Conservation (phyloP, 2,888 invertebrate genomes). For the Cantharis nigra region DNA sequence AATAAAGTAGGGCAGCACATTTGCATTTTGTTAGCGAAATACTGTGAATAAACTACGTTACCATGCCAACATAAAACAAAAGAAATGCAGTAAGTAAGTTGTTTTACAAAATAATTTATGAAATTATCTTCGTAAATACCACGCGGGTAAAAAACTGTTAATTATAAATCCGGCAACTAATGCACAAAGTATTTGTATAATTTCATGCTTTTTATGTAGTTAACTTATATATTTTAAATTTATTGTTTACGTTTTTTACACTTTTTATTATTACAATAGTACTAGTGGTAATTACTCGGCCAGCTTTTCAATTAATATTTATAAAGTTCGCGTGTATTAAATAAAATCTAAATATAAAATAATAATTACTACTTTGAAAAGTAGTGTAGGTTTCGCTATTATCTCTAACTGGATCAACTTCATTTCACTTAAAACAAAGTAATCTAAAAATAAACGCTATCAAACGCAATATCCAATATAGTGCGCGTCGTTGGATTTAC, state of each 20-base stretch:
- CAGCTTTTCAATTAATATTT: neutral
- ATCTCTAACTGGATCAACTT: neutral
- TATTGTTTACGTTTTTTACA: neutral
- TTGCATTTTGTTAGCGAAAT: neutral
- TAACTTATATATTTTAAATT: neutral
- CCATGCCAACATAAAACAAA: neutral
- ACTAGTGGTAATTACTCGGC: neutral
- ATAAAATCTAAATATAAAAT: neutral
- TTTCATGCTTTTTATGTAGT: neutral
- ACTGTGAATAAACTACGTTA: neutral
- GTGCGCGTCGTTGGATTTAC: neutral
- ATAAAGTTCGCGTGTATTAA: neutral
- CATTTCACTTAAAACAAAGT: neutral
- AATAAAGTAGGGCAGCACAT: neutral
- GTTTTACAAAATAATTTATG: neutral
- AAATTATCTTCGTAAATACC: neutral
- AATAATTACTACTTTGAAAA: neutral
- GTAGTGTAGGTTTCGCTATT: neutral
- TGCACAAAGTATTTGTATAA: neutral
- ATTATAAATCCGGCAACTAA: neutral
- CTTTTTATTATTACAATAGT: neutral
- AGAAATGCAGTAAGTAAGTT: neutral
- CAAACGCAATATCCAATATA: too few relatives aligned
- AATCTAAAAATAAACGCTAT: neutral
- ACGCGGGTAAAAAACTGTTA: neutral